Evolutionary conservation across 1,140 invertebrate species (phyloP).

Genomic region (Babylonia areolata): DNA sequence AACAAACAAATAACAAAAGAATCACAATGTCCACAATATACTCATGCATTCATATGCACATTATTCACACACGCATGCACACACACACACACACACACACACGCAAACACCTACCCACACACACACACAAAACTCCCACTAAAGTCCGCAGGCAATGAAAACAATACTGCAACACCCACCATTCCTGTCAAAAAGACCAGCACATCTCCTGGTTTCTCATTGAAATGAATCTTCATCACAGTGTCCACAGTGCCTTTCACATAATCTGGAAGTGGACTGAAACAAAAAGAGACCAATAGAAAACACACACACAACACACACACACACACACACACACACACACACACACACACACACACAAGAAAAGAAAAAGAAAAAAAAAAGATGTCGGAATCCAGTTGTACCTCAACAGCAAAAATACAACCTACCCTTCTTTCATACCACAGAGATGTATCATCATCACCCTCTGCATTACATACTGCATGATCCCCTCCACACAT

Average conservation of each 20-base stretch:
- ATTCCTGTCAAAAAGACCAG: constrained; percentile 95
- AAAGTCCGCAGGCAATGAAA: too few species aligned
- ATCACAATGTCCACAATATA: too few species aligned
- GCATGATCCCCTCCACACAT: too few species aligned
- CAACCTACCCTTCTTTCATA: too few species aligned
- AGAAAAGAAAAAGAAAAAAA: background rate
- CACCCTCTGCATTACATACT: too few species aligned
- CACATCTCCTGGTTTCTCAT: constrained; percentile 85
- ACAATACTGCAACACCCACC: constrained; percentile 77
- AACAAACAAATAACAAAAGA: background rate
- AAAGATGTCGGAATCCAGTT: background rate
- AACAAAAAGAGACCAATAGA: too few species aligned
- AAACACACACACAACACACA: constrained; percentile 41
- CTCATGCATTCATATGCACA: too few species aligned
- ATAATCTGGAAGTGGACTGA: constrained; percentile 93
- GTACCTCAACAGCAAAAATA: too few species aligned
- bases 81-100: constrained; percentile 14
- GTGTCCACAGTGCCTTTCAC: constrained; percentile 91
- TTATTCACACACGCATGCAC: background rate
- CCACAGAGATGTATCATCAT: too few species aligned
- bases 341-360: background rate
- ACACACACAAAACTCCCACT: background rate
- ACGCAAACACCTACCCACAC: background rate
- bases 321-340: too few species aligned
- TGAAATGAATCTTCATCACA: constrained; percentile 91